Base-by-base conservation (phyloP, 2,888 invertebrate genomes). In the Eristalis intricaria region DNA sequence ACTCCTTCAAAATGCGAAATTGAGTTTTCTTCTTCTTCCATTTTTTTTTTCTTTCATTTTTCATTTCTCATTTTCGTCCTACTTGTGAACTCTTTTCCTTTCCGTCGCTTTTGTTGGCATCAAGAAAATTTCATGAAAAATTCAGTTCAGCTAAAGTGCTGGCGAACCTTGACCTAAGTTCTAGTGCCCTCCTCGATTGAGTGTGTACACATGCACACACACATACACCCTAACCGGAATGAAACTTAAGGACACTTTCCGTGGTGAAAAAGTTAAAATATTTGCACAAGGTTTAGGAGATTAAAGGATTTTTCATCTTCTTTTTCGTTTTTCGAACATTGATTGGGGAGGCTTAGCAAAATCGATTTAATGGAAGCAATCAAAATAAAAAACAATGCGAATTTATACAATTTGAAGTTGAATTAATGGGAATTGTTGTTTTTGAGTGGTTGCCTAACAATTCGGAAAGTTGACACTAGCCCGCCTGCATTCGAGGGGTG, bases 81-180 rank as follows among this genome's bases (percentile, higher is more conserved):
- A 69, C 74, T 74, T 69, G 74, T 61, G 26, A 58, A 78, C 78
- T 78, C 78, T 64, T 64, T 32, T 70, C 63, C 43, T 64, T 22
- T 73, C 60, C 40, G 58, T 61, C 26, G 23, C 50, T 26, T 74
- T 71, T 79, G 23, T 76, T 70, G 50, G n/a, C 50, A 19, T 23
- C 23, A 69, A 56, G 68, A 76, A 68, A 70, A 82, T 70, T 63
- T 71, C 75, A 82, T 86, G 75, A 79, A 86, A 81, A 82, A 86
- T 78, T 71, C 74, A 82, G 70, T 82, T 78, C 56, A 13, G 56
- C 60, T 66, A 65, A 74, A 82, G 70, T 82, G 66, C 68, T 69
- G 64, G 63, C 32, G 78, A 75, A 78, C 86, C 86, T 86, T 86
- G 86, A 86, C 82, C 82, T 70, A 82, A 75, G 86, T 70, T 86